Conservation (phyloP, 2,888 invertebrate genomes). For the Anagyrus pseudococci region DNA sequence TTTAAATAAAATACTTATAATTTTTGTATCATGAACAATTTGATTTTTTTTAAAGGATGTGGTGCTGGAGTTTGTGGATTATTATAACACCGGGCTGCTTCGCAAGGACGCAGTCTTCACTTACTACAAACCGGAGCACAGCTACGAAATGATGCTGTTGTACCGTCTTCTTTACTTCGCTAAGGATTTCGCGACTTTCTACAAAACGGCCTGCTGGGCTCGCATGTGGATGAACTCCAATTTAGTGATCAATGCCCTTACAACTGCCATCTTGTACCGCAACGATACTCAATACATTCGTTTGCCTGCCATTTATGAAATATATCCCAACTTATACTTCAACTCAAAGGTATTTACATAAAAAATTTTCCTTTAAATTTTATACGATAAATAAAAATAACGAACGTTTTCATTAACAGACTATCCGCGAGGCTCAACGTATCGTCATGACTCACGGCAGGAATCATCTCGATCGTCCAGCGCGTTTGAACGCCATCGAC, state of each 20-base stretch:
- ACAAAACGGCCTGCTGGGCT: constrained; percentile 72
- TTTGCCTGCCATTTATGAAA: constrained; percentile 76
- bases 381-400: neutral
- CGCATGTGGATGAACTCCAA: constrained; percentile 73
- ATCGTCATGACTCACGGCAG: constrained; percentile 62
- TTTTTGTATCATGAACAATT: too few relatives aligned
- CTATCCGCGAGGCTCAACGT: constrained; percentile 69
- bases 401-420: constrained; percentile 3
- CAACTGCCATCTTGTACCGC: constrained; percentile 70
- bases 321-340: constrained; percentile 76
- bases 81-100: constrained; percentile 63
- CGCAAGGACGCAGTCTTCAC: constrained; percentile 70
- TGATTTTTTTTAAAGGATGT: constrained; percentile 44
- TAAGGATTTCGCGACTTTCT: constrained; percentile 76
- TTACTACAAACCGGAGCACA: constrained; percentile 68
- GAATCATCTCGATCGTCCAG: neutral
- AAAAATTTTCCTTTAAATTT: neutral
- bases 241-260: constrained; percentile 72
- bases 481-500: neutral
- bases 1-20: neutral
- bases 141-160: constrained; percentile 69
- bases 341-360: constrained; percentile 67
- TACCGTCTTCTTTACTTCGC: constrained; percentile 75
- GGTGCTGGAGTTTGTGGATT: constrained; percentile 49
- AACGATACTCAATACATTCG: constrained; percentile 70